Percentiles rank a stretch among this genome's conserved stretches.
phyloP scores from a whole-genome alignment of 2,797 vertebrate genomes.

The Tokudaia tokunoshimensis region DNA sequence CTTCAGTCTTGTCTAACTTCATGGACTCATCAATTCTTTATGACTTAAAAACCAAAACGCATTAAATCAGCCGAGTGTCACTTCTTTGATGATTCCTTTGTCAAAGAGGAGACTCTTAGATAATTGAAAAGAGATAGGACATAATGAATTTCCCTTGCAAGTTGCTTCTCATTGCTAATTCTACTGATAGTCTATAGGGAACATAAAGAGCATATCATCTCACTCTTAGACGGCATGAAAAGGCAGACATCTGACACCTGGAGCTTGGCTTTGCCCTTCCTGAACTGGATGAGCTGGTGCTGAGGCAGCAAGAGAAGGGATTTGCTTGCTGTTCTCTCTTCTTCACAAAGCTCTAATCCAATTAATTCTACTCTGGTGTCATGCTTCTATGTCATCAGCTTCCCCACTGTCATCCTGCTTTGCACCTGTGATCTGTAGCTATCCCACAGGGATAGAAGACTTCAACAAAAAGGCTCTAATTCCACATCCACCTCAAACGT shows the following conservation, averaged over 20 bases:
- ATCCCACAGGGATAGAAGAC: conserved; percentile 21
- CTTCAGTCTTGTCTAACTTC: not conserved
- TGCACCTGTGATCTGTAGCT: conserved; percentile 69
- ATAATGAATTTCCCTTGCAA: conserved; percentile 64
- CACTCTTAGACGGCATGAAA: conserved; percentile 60
- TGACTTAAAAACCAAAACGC: conserved; percentile 32
- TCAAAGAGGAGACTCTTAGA: conserved; percentile 59
- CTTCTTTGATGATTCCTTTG: conserved; percentile 76
- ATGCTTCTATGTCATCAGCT: not conserved
- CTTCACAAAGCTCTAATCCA: not conserved
- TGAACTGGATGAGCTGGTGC: not conserved
- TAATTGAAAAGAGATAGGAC: conserved; percentile 66
- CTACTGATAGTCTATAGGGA: conserved; percentile 45
- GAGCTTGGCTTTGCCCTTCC: conserved; percentile 58
- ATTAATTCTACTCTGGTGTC: conserved; percentile 28
- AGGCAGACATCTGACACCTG: conserved; percentile 40
- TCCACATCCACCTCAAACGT: conserved; percentile 47
- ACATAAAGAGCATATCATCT: conserved; percentile 62
- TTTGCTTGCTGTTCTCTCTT: not conserved
- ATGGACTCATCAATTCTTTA: conserved; percentile 50
- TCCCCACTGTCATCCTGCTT: conserved; percentile 24
- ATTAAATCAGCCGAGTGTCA: conserved; percentile 56
- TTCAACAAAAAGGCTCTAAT: conserved; percentile 62
- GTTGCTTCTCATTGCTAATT: conserved; percentile 57
- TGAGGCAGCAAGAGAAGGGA: conserved; percentile 66